Evolutionary conservation across 1,140 invertebrate species (phyloP).

Genomic region (Hyposmocoma kahamanoa): DNA sequence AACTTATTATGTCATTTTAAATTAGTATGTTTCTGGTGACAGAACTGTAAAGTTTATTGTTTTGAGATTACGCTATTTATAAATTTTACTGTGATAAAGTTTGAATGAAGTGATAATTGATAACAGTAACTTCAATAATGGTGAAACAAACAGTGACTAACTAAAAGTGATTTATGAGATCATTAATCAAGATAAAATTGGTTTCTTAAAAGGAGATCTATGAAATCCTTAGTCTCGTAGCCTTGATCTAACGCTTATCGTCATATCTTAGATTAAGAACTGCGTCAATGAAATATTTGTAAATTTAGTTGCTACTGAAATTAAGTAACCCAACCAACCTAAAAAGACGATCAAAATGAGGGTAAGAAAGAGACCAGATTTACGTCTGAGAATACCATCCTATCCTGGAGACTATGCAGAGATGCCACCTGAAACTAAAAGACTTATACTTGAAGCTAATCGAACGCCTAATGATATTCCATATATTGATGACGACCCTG

Average conservation of each 20-base stretch:
- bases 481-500: conserved; percentile 36
- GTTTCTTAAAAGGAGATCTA: background rate
- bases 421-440: conserved; percentile 43
- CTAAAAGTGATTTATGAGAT: background rate
- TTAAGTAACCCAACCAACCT: background rate
- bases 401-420: conserved; percentile 49
- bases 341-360: conserved; percentile 26
- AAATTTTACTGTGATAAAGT: too few relatives aligned
- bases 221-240: too few relatives aligned
- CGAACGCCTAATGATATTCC: conserved; percentile 32
- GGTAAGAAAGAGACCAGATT: conserved; percentile 50
- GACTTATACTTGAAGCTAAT: conserved; percentile 28
- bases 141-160: background rate
- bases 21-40: too few relatives aligned
- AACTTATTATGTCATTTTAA: background rate
- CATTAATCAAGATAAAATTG: background rate
- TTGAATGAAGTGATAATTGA: too few relatives aligned
- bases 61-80: too few relatives aligned
- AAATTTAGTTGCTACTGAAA: background rate
- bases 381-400: conserved; percentile 46
- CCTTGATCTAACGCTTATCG: background rate
- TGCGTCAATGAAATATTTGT: conserved; percentile 4
- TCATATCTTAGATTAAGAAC: background rate
- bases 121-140: too few relatives aligned
- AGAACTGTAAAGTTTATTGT: too few relatives aligned